A percentile compares a stretch with the other conserved stretches of the same genome.
Conservation (phyloP, 2,888 invertebrate genomes). For the Nesidiocoris tenuis region DNA sequence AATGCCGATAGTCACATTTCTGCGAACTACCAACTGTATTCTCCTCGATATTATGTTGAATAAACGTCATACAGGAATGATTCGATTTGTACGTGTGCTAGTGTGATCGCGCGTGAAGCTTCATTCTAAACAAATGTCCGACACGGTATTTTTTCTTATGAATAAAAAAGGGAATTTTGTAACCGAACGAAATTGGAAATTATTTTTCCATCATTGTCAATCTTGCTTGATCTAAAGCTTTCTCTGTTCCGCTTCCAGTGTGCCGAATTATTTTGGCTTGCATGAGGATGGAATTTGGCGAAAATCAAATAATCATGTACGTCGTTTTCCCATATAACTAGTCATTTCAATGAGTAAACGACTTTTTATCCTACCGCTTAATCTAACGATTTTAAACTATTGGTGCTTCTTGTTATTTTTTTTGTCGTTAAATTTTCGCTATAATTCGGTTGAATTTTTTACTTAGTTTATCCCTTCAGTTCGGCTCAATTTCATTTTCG, state of each 20-base stretch:
- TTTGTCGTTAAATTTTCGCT: constrained; percentile 20
- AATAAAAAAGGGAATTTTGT: not conserved
- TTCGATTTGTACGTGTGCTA: not conserved
- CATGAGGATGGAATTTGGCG: too few species aligned
- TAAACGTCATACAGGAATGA: not conserved
- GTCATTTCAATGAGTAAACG: not conserved
- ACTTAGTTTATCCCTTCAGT: constrained; percentile 15
- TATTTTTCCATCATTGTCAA: not conserved
- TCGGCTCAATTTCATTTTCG: constrained; percentile 32
- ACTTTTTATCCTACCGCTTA: not conserved
- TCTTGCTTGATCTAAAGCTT: not conserved
- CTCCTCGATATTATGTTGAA: too few species aligned
- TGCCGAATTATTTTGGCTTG: too few species aligned
- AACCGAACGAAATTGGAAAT: not conserved
- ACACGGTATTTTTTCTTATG: not conserved
- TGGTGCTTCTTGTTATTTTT: constrained; percentile 39
- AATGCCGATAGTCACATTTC: too few species aligned
- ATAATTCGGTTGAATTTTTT: constrained; percentile 16
- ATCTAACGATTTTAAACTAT: not conserved
- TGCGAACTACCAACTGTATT: too few species aligned
- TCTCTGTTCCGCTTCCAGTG: not conserved
- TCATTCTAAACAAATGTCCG: not conserved
- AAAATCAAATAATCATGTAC: too few species aligned
- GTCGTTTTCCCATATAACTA: not conserved
- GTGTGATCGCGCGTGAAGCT: not conserved